phyloP scores from a whole-genome alignment of 2,113 vertebrate genomes.

The Neotragus moschatus region DNA sequence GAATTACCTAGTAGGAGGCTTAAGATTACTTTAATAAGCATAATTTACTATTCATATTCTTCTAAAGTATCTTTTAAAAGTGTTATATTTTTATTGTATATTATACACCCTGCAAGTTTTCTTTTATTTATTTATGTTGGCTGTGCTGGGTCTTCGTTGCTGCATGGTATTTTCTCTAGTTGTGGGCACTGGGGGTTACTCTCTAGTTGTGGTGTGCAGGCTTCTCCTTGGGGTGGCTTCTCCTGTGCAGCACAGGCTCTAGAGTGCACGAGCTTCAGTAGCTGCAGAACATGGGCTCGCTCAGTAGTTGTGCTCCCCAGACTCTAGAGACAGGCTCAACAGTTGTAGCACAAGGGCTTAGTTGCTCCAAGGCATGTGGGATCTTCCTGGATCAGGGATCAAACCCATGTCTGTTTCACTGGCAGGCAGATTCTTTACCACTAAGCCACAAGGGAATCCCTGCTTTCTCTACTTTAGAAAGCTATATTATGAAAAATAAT shows the following conservation, averaged over 20 bases:
- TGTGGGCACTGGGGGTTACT: background rate
- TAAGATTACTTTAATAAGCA: background rate
- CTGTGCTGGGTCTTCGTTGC: background rate
- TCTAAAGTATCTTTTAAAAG: background rate
- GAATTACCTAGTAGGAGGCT: background rate
- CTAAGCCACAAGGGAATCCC: background rate
- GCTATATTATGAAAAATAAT: background rate
- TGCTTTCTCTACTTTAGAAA: conserved; percentile 32
- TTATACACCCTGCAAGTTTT: background rate
- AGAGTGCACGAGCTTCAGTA: background rate
- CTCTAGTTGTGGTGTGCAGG: background rate
- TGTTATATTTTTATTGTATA: background rate
- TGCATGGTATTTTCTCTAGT: background rate
- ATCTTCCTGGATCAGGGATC: background rate
- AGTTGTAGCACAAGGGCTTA: background rate
- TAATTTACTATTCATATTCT: background rate
- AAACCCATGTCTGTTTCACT: background rate
- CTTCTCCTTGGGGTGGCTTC: background rate
- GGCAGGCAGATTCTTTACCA: background rate
- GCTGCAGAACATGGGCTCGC: background rate
- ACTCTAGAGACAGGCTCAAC: background rate
- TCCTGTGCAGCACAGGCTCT: background rate
- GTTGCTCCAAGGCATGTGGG: background rate
- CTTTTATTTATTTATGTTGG: background rate
- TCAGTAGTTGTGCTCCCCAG: background rate